Base-by-base conservation (phyloP, 2,888 invertebrate genomes). In the Phyllotreta cruciferae region DNA sequence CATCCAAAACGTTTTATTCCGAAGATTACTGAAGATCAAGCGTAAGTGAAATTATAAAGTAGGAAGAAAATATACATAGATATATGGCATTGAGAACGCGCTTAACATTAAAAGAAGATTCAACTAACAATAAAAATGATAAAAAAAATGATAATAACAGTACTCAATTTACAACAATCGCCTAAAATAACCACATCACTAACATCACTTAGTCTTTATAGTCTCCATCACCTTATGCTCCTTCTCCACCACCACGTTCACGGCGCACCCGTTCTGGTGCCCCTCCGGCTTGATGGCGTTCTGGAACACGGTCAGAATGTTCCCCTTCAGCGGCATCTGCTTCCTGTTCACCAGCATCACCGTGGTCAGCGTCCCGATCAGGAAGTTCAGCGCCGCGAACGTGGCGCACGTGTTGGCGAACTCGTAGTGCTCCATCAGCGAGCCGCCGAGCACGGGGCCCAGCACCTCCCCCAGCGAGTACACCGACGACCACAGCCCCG, bases 401-500 rank as follows among this genome's bases (percentile, higher is more conserved):
- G 86, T 82, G 0, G 89, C 87, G 8, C 88, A 85, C 50, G 87
- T 86, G n/a, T 87, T 79, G 0, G 88, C 87, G 76, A 90, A 90
- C 1, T 87, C 88, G 77, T 86, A 89, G 62, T 84, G 81, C 70
- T 90, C 83, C 3, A 88, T 81, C 0, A 90, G 77, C 0, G 86
- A 81, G 1, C 90, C 89, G 5, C 90, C 90, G 11, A 88, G 74
- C 14, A 87, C 85, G 0, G 90, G 90, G 0, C 87, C 87, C 24
- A 89, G 82, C 61, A 89, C 88, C 76, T 90, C 90, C 70, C 91
- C 91, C 62, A 90, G 80, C 0, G 90, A 90, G 78, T 90, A 90
- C 74, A 88, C 87, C 67, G 88, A 88, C 0, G 89, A 88, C 90
- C 90, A 90, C 8, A 90, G 82, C 6, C 90, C 91, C 0, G 90